These are phyloP conservation scores for Eristalis arbustorum DNA, from an alignment of 2,888 invertebrate genomes.

Conservation along the genomic window DNA sequence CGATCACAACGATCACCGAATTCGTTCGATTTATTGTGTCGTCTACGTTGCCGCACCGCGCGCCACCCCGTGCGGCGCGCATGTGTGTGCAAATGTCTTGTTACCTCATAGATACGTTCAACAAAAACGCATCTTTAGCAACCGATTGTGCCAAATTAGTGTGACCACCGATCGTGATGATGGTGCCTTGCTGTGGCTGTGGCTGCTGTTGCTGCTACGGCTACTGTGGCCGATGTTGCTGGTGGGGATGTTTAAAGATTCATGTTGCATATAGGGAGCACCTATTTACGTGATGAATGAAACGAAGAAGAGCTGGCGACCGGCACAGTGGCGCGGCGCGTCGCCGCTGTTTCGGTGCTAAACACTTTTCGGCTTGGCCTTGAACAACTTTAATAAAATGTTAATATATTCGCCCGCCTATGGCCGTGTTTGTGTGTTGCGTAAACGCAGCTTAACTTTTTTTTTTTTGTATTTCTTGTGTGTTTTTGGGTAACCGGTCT, in stretches of 20 bases:
- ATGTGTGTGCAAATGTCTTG: conserved; percentile 48
- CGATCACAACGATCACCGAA: conserved; percentile 27
- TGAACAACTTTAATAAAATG: conserved; percentile 65
- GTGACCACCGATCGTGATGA: conserved; percentile 26
- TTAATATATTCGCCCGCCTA: conserved; percentile 59
- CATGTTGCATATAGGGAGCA: conserved; percentile 70
- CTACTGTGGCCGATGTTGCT: neutral
- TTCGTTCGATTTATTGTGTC: conserved; percentile 21
- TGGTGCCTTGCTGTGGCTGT: neutral
- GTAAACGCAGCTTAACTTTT: conserved; percentile 58
- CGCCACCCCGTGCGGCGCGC: neutral
- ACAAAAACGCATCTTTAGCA: conserved; percentile 65
- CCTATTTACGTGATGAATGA: conserved; percentile 70
- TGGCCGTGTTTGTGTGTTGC: conserved; percentile 47
- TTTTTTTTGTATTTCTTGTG: conserved; percentile 13
- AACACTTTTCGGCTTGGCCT: conserved; percentile 69
- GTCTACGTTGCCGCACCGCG: neutral
- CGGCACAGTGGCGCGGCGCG: too few species aligned
- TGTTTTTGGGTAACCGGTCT: conserved; percentile 56
- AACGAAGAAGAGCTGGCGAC: neutral
- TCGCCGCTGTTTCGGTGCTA: conserved; percentile 43
- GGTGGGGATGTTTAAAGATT: conserved; percentile 48
- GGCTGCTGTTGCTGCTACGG: neutral
- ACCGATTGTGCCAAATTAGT: conserved; percentile 66
- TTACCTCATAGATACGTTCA: conserved; percentile 57